Percentiles rank a stretch among this genome's conserved stretches.
phyloP scores from a whole-genome alignment of 1,140 invertebrate species.

The Atta texana region DNA sequence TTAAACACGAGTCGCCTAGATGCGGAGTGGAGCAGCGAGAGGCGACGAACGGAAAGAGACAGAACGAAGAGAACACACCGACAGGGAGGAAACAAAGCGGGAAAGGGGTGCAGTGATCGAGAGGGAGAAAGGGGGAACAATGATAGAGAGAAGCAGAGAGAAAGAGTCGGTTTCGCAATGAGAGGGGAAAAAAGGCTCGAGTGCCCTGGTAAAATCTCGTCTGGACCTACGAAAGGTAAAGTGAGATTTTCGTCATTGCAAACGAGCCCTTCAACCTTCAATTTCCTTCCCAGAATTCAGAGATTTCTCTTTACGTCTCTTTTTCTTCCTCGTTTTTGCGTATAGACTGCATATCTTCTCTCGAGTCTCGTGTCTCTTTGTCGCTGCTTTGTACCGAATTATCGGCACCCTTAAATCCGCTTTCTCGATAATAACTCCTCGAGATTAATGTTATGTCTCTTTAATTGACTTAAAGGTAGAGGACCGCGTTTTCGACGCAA shows the following conservation, averaged over 20 bases:
- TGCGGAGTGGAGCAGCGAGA: slow-evolving; percentile 47
- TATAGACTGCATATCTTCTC: slow-evolving; percentile 14
- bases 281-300: neutral
- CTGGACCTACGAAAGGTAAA: slow-evolving; percentile 74
- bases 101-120: slow-evolving; percentile 22
- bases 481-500: slow-evolving; percentile 46
- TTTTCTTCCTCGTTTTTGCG: slow-evolving; percentile 17
- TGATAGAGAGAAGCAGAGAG: slow-evolving; percentile 34
- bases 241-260: slow-evolving; percentile 78
- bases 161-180: slow-evolving; percentile 63
- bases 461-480: slow-evolving; percentile 72
- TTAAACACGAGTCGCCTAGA: slow-evolving; percentile 82
- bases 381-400: slow-evolving; percentile 64
- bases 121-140: slow-evolving; percentile 68
- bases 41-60: slow-evolving; percentile 49
- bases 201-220: slow-evolving; percentile 78
- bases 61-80: slow-evolving; percentile 41
- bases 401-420: slow-evolving; percentile 60
- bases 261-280: slow-evolving; percentile 71
- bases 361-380: slow-evolving; percentile 74
- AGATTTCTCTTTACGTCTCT: neutral
- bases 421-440: slow-evolving; percentile 70
- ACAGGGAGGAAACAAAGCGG: slow-evolving; percentile 24
- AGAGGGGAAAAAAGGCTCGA: slow-evolving; percentile 75
- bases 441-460: slow-evolving; percentile 70